phyloP scores from a whole-genome alignment of 2,888 invertebrate genomes.

The Crocallis elinguaria region DNA sequence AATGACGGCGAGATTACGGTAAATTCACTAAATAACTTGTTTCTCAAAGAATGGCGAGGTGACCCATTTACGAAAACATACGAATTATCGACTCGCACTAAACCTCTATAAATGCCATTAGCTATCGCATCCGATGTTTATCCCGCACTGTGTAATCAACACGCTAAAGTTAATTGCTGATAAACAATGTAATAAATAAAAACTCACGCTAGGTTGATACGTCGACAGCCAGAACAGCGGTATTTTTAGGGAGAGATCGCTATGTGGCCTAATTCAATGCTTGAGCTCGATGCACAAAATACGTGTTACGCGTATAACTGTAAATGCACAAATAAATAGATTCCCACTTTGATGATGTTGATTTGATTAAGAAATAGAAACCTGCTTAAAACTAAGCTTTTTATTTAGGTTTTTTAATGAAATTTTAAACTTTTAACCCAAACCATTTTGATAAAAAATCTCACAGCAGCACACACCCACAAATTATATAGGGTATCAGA shows the following conservation, averaged over 20 bases:
- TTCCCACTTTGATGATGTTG: conserved; percentile 39
- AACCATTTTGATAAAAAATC: conserved; percentile 76
- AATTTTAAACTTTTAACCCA: conserved; percentile 72
- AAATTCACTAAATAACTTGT: conserved; percentile 67
- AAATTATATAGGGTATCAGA: too few species aligned
- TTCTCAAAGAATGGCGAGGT: conserved; percentile 81
- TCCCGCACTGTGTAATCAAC: conserved; percentile 42
- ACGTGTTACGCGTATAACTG: conserved; percentile 85
- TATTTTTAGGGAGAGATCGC: conserved; percentile 86
- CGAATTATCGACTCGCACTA: conserved; percentile 77
- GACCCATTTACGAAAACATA: conserved; percentile 84
- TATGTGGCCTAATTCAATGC: conserved; percentile 86
- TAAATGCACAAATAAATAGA: conserved; percentile 79
- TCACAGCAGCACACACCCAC: too few species aligned
- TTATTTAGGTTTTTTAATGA: conserved; percentile 49
- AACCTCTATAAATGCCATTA: conserved; percentile 66
- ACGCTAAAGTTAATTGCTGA: conserved; percentile 36
- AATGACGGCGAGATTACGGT: conserved; percentile 44
- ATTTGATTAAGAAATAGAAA: conserved; percentile 26
- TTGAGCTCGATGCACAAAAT: conserved; percentile 84
- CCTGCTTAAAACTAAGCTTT: conserved; percentile 35
- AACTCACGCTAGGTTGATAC: conserved; percentile 83
- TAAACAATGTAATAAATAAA: conserved; percentile 57
- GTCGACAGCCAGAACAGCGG: conserved; percentile 85
- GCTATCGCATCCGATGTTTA: conserved; percentile 55